phyloP scores from a whole-genome alignment of 23 tunicate species.

The Botrylloides violaceus region DNA sequence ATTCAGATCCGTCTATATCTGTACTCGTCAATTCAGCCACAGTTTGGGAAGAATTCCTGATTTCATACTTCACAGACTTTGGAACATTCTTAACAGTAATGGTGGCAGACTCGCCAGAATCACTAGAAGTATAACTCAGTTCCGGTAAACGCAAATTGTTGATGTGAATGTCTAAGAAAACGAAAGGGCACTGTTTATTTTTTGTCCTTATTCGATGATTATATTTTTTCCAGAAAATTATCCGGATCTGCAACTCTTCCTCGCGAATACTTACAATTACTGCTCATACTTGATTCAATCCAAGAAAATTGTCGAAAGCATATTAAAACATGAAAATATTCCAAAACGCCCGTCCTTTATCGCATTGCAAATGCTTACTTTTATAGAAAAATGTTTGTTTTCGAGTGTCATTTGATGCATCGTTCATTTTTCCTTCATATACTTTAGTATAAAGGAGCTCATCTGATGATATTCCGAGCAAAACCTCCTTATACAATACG shows the following conservation, averaged over 20 bases:
- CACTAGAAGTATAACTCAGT: not conserved
- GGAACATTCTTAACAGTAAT: not conserved
- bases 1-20: not conserved
- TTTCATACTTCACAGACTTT: not conserved
- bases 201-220: too few relatives aligned
- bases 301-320: not conserved
- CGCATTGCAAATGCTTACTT: too few relatives aligned
- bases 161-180: too few relatives aligned
- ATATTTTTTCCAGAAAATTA: too few relatives aligned
- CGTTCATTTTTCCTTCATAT: too few relatives aligned
- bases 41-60: not conserved
- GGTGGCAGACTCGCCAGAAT: not conserved
- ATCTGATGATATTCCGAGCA: not conserved
- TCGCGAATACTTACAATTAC: too few relatives aligned
- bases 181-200: too few relatives aligned
- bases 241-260: too few relatives aligned
- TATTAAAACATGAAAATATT: not conserved
- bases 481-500: not conserved
- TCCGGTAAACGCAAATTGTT: too few relatives aligned
- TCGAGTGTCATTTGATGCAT: too few relatives aligned
- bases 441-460: not conserved
- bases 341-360: too few relatives aligned
- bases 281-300: constrained; percentile 3
- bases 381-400: too few relatives aligned
- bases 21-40: not conserved